These are phyloP conservation scores for Nezara viridula DNA, from an alignment of 2,888 invertebrate species.

Conservation along the genomic window DNA sequence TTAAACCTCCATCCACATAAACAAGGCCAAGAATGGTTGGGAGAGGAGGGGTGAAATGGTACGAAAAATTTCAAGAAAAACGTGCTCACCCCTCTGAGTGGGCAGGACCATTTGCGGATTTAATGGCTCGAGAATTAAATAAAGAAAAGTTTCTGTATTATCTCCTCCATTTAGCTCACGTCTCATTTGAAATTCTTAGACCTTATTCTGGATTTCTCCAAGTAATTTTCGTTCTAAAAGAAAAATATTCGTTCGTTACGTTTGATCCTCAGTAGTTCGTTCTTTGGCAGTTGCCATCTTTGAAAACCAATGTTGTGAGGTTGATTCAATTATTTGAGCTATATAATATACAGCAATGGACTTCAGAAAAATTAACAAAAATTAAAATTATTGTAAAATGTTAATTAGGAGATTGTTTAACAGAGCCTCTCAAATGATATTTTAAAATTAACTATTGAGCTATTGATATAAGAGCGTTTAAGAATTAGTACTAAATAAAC, in stretches of 20 bases:
- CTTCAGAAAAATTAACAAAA: no score
- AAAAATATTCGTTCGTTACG: not conserved
- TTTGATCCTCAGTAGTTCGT: not conserved
- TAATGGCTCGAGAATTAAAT: slow-evolving; percentile 23
- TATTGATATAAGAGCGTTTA: no score
- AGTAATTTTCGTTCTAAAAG: not conserved
- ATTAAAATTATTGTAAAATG: no score
- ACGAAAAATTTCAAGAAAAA: slow-evolving; percentile 8
- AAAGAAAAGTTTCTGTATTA: slow-evolving; percentile 21
- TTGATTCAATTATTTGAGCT: no score
- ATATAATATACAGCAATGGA: no score
- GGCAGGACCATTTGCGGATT: slow-evolving; percentile 4
- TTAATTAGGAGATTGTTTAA: no score
- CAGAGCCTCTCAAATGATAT: no score
- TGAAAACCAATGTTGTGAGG: not conserved
- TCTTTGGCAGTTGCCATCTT: not conserved
- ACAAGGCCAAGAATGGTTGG: not conserved
- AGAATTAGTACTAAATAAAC: no score
- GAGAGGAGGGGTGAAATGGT: not conserved
- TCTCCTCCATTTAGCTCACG: slow-evolving; percentile 12
- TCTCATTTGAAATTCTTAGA: slow-evolving; percentile 12
- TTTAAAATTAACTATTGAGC: no score
- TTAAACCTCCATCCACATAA: not conserved
- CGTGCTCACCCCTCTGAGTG: slow-evolving; percentile 1
- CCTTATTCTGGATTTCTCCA: not conserved